phyloP scores from a whole-genome alignment of 1,140 invertebrate species.

The Reticulitermes speratus region DNA sequence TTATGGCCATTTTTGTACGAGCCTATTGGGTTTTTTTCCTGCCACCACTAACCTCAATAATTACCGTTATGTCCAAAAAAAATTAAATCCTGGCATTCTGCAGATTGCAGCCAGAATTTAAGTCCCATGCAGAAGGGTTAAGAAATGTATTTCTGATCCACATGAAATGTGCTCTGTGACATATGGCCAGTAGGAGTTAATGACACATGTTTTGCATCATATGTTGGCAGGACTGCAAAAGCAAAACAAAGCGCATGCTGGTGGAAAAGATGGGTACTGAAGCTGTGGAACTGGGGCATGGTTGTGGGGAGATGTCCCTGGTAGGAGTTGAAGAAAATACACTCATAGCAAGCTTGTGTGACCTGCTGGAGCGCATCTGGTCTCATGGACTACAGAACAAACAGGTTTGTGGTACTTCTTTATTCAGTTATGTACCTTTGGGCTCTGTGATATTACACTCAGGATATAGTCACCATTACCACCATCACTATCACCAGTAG shows the following conservation, averaged over 20 bases:
- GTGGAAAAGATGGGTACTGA: constrained; percentile 98
- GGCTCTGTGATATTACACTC: too few species aligned
- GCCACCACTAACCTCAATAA: too few species aligned
- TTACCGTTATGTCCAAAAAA: too few species aligned
- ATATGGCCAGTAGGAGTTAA: constrained; percentile 22
- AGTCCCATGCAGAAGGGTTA: too few species aligned
- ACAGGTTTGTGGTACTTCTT: constrained; percentile 55
- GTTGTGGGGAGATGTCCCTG: constrained; percentile 56
- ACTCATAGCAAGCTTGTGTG: constrained; percentile 94
- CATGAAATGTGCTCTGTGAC: too few species aligned
- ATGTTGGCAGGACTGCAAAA: constrained; percentile 73
- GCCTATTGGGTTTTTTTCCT: too few species aligned
- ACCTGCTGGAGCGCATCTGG: constrained; percentile 97
- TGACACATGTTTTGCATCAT: background rate
- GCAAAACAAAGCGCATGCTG: constrained; percentile 95
- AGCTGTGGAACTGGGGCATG: constrained; percentile 77
- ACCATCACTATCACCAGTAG: too few species aligned
- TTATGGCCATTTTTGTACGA: too few species aligned
- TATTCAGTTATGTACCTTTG: background rate
- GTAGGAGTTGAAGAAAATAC: constrained; percentile 92
- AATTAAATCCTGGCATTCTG: too few species aligned
- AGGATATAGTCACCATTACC: too few species aligned
- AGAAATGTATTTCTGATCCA: too few species aligned
- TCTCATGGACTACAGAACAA: constrained; percentile 94
- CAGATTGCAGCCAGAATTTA: too few species aligned